phyloP scores from a whole-genome alignment of 2,797 vertebrate genomes.

The Chloroceryle inda region DNA sequence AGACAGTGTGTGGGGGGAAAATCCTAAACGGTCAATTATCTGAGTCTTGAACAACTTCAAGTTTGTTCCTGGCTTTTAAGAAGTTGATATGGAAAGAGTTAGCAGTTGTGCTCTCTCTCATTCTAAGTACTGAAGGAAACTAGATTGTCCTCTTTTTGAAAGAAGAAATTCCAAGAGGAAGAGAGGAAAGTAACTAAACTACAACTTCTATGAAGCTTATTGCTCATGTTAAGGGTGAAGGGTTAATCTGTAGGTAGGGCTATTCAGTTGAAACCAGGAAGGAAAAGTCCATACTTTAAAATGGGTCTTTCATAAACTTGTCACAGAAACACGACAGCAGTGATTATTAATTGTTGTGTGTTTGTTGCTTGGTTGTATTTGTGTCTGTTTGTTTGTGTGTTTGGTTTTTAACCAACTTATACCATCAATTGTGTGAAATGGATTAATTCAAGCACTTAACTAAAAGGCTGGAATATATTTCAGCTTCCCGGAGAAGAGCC shows the following conservation, averaged over 20 bases:
- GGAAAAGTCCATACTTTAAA: not conserved
- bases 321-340: not conserved
- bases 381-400: too few species aligned
- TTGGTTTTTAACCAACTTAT: not conserved
- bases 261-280: not conserved
- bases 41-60: not conserved
- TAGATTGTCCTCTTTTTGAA: not conserved
- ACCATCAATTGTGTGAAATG: not conserved
- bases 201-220: not conserved
- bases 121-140: not conserved
- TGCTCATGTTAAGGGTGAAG: not conserved
- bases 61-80: not conserved
- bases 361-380: not conserved
- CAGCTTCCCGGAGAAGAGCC: slow-evolving; percentile 94
- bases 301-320: not conserved
- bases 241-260: not conserved
- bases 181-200: not conserved
- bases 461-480: slow-evolving; percentile 17
- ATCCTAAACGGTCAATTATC: not conserved
- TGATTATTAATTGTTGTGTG: not conserved
- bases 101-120: not conserved
- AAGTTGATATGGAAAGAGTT: not conserved
- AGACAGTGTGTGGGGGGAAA: not conserved
- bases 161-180: not conserved
- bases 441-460: not conserved